Conservation (phyloP, 2,113 vertebrate genomes). For the Poeciliopsis prolifica region DNA sequence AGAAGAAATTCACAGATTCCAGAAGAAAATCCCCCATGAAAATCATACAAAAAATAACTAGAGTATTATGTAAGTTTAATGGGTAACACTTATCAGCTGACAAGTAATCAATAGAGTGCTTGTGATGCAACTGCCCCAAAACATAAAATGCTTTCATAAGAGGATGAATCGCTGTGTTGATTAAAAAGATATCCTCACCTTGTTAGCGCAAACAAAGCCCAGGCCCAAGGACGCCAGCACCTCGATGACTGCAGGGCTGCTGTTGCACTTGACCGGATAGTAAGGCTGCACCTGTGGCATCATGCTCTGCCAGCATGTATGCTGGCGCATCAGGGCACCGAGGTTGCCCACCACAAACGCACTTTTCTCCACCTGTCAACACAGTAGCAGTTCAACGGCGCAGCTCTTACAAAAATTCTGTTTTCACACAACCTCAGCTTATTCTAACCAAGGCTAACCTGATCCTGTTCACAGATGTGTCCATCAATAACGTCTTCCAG, state of each 20-base stretch:
- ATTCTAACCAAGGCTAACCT: constrained; percentile 72
- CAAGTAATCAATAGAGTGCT: constrained; percentile 46
- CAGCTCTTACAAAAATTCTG: background rate
- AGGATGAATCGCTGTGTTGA: constrained; percentile 29
- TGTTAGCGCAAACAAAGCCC: constrained; percentile 94
- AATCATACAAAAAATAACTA: background rate
- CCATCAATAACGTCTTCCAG: constrained; percentile 93
- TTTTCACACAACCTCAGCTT: background rate
- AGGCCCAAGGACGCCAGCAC: constrained; percentile 91
- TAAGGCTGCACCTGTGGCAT: constrained; percentile 90
- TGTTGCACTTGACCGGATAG: constrained; percentile 93
- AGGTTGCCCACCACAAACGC: constrained; percentile 96
- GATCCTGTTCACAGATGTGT: constrained; percentile 92
- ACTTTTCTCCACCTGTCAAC: constrained; percentile 88
- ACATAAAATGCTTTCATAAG: constrained; percentile 33
- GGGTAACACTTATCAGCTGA: constrained; percentile 25
- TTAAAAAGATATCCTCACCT: constrained; percentile 79
- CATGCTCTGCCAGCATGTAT: constrained; percentile 88
- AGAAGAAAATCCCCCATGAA: constrained; percentile 7
- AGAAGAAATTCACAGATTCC: background rate
- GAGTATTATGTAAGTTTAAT: constrained; percentile 27
- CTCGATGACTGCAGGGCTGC: constrained; percentile 90
- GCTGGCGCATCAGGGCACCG: constrained; percentile 91
- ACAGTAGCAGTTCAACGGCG: background rate
- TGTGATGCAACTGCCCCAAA: constrained; percentile 36